Percentiles rank a stretch among this genome's conserved stretches.
Evolutionary conservation across 1,140 invertebrate genomes (phyloP).

Genomic region (Sarcophaga bullata): DNA sequence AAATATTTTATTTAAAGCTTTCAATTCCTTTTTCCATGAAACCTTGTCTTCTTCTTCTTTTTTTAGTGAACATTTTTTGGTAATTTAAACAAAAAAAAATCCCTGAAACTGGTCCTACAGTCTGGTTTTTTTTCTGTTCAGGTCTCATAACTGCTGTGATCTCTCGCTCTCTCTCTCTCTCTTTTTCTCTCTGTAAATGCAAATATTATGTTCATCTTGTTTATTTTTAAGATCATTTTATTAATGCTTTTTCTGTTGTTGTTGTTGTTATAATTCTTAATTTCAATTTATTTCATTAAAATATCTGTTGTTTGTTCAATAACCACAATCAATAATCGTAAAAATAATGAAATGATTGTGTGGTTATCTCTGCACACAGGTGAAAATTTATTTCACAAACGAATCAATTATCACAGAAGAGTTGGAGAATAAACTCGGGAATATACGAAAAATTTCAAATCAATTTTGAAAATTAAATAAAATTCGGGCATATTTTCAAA

Average conservation of each 20-base stretch:
- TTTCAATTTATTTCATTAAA: too few species aligned
- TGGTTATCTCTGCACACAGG: neutral
- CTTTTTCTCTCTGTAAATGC: neutral
- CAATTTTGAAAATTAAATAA: too few species aligned
- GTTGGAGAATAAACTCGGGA: too few species aligned
- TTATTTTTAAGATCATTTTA: neutral
- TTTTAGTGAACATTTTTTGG: neutral
- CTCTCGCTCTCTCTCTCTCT: neutral
- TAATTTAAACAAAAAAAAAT: neutral
- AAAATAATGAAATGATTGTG: slow-evolving; percentile 27
- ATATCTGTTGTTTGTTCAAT: too few species aligned
- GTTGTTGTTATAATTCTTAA: neutral
- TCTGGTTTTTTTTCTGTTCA: neutral
- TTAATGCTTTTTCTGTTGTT: neutral
- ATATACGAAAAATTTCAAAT: too few species aligned
- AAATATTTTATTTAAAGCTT: neutral
- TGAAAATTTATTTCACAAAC: neutral
- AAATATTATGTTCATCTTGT: neutral
- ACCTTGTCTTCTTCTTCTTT: too few species aligned
- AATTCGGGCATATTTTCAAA: too few species aligned
- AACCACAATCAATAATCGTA: neutral
- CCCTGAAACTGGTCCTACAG: neutral
- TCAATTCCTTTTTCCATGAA: neutral
- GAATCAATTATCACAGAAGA: neutral
- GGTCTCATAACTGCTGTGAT: neutral